phyloP scores from a whole-genome alignment of 1,140 invertebrate genomes.

The Proales similis region DNA sequence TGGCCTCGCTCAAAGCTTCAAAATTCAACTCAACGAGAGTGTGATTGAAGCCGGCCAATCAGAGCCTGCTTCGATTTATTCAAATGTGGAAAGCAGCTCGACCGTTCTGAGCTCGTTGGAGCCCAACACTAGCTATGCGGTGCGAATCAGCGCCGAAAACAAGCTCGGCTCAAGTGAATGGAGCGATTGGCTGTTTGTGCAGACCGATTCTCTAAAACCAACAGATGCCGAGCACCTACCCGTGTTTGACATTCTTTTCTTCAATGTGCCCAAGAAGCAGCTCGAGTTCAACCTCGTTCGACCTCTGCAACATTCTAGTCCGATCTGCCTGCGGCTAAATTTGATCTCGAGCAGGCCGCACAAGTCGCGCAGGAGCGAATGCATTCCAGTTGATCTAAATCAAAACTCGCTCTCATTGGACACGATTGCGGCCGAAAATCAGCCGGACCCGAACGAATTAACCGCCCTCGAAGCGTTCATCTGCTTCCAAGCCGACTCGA shows the following conservation, averaged over 20 bases:
- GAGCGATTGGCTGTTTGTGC: not conserved
- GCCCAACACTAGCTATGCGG: conserved; percentile 3
- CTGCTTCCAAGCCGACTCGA: conserved; percentile 1
- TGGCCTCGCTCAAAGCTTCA: conserved; percentile 4
- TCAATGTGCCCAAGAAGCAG: conserved; percentile 26
- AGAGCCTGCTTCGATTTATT: not conserved
- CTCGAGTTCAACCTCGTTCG: conserved; percentile 21
- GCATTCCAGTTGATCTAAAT: too few relatives aligned
- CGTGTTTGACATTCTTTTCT: not conserved
- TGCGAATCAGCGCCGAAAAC: conserved; percentile 17
- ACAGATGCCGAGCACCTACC: not conserved
- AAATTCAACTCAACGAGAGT: conserved; percentile 20
- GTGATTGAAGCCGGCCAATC: not conserved
- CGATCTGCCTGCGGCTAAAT: not conserved
- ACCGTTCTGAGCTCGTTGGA: not conserved
- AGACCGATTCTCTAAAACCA: not conserved
- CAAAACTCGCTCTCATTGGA: too few relatives aligned
- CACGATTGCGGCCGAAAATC: too few relatives aligned
- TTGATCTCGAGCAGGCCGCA: not conserved
- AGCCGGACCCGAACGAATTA: not conserved
- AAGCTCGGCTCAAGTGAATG: not conserved
- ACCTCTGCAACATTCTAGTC: not conserved
- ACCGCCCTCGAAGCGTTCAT: not conserved
- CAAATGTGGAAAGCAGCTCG: not conserved
- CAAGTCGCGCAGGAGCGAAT: too few relatives aligned